A percentile compares a stretch with the other conserved stretches of the same genome.
Conservation (phyloP, 2,113 vertebrate genomes). For the Saccopteryx bilineata region DNA sequence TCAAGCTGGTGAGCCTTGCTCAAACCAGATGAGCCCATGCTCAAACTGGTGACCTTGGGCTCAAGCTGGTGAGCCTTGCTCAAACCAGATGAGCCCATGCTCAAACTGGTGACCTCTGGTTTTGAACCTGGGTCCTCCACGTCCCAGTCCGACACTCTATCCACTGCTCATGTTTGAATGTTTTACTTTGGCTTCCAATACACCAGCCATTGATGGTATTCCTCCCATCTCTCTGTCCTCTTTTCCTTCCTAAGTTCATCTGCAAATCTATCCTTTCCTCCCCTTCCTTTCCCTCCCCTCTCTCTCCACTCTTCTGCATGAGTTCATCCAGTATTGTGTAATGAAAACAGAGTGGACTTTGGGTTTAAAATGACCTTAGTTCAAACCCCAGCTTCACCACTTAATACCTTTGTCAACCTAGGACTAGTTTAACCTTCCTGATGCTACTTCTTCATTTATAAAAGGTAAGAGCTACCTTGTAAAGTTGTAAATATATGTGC, state of each 20-base stretch:
- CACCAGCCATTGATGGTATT: neutral
- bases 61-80: no score
- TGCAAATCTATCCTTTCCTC: neutral
- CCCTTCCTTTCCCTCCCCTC: neutral
- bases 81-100: no score
- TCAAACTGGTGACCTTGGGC: no score
- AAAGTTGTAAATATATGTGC: neutral
- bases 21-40: no score
- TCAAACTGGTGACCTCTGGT: no score
- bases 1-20: no score
- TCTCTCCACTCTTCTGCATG: neutral
- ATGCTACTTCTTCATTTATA: slow-evolving; percentile 47
- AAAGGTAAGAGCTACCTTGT: neutral
- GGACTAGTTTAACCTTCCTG: slow-evolving; percentile 55
- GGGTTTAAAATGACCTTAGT: slow-evolving; percentile 54
- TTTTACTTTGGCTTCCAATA: neutral
- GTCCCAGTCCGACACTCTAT: no score
- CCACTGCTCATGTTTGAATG: neutral
- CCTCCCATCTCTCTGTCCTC: neutral
- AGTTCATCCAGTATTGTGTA: slow-evolving; percentile 1
- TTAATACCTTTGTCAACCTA: slow-evolving; percentile 58
- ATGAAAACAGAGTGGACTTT: slow-evolving; percentile 23
- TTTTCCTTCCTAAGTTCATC: neutral
- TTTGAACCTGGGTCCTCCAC: no score
- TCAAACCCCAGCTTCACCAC: slow-evolving; percentile 39